A percentile compares a stretch with the other conserved stretches of the same genome.
These are phyloP conservation scores for Todiramphus chloris DNA, from an alignment of 2,113 vertebrate species.

Conservation along the genomic window DNA sequence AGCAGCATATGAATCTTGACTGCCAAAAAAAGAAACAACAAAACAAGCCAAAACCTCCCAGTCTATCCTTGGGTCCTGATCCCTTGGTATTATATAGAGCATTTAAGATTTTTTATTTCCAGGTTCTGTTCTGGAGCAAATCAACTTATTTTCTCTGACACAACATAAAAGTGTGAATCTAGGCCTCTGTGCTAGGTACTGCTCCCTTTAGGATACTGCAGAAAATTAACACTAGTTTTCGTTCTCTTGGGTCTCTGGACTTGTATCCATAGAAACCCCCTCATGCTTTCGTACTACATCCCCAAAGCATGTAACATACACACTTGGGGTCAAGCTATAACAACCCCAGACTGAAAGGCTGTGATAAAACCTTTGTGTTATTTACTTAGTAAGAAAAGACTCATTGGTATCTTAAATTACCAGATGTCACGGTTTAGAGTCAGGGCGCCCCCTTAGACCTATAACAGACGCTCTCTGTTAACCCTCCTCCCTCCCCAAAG, in stretches of 20 bases:
- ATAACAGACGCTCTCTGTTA: too few species aligned
- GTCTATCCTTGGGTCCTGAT: neutral
- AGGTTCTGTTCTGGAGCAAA: neutral
- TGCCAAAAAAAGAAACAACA: neutral
- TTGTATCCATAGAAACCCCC: neutral
- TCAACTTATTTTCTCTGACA: neutral
- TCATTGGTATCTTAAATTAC: neutral
- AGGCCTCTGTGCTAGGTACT: neutral
- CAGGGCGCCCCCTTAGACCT: too few species aligned
- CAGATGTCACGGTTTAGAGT: too few species aligned
- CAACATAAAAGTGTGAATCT: neutral
- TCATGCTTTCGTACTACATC: neutral
- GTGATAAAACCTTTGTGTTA: neutral
- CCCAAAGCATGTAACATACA: neutral
- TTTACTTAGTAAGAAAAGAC: neutral
- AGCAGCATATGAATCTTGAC: neutral
- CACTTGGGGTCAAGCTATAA: neutral
- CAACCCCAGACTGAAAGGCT: neutral
- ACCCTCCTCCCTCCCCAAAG: too few species aligned
- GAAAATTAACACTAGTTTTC: neutral
- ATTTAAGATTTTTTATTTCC: neutral
- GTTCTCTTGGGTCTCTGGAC: neutral
- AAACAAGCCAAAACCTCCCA: neutral
- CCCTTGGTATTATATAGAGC: neutral
- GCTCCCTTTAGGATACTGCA: neutral